Evolutionary conservation across 2,888 invertebrate genomes (phyloP), one percentile per base, ranked within the genome.

Genomic region (Argyresthia goedartella): DNA sequence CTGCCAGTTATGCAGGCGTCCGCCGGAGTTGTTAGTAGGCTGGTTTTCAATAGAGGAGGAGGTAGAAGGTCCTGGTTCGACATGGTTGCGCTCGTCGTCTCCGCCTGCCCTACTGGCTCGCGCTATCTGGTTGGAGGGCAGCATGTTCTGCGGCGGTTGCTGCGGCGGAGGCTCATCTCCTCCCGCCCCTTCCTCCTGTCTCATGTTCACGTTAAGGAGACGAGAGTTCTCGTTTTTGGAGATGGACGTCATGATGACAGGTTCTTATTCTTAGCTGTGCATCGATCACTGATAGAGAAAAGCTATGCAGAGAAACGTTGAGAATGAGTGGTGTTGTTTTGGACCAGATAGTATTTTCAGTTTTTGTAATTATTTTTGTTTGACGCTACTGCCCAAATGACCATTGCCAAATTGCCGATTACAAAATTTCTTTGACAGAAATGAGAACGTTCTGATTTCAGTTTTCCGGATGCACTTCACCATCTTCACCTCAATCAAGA

Each of bases 1-100:
- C 73, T 94, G 94, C 91, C 91, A 91, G 67, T 91, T 91, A 69
- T 90, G 89, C 1, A 86, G 65, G 15, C 86, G 77, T 1, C 82
- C 81, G n/a, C 81, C 81, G 0, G 76, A 71, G 61, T 78, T 82
- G 59, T 82, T 84, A 0, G 75, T 71, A 0, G 79, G 81, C 56
- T 78, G 81, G 53, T 81, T 81, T 52, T 86, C 84, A 55, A 79
- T 79, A 7, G 76, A 69, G 2, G 65, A 65, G 1, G 67, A 66
- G 1, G 81, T 79, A 1, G 81, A 79, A 1, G 80, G 69, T 15
- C 61, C 58, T 3, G 79, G 69, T 34, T 81, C 82, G 53, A 57
- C 69, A 1, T 65, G 53, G 11, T 76, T 78, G 0, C 66, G 68
- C 15, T 59, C 67, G 0, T 82, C 86, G 9, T 85, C 85, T 6